Evolutionary conservation across 2,888 invertebrate genomes (phyloP).

Genomic region (Aspidiotus rigidus): DNA sequence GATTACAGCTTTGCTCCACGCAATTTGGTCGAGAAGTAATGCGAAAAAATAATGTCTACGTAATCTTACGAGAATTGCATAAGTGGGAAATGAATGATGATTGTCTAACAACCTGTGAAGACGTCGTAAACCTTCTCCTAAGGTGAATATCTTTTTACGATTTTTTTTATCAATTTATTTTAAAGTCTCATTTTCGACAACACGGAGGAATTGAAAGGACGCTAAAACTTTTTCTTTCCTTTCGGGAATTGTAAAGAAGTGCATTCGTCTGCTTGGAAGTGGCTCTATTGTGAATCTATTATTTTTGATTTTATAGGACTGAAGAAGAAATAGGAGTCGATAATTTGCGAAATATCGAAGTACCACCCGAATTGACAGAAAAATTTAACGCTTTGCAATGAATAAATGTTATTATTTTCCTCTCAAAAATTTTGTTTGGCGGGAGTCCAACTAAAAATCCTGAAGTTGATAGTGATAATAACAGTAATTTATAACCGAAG

Average conservation of each 20-base stretch:
- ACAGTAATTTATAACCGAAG: no score
- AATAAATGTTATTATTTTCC: neutral
- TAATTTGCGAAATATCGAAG: constrained; percentile 62
- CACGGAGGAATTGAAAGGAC: neutral
- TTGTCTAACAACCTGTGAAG: constrained; percentile 64
- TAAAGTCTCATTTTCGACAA: neutral
- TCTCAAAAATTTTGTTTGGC: no score
- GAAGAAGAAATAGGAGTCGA: constrained; percentile 81
- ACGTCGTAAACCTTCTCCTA: constrained; percentile 79
- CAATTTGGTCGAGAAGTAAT: constrained; percentile 60
- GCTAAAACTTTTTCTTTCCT: neutral
- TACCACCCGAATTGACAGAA: constrained; percentile 62
- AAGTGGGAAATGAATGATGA: constrained; percentile 74
- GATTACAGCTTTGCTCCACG: constrained; percentile 68
- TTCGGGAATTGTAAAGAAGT: neutral
- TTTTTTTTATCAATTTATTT: neutral
- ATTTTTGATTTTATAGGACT: constrained; percentile 48
- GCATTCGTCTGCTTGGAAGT: no score
- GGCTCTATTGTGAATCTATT: no score
- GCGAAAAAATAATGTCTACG: constrained; percentile 72
- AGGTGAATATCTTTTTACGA: constrained; percentile 46
- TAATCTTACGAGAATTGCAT: constrained; percentile 80
- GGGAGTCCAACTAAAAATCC: no score
- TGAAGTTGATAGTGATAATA: no score
- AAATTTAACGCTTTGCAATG: constrained; percentile 54